phyloP scores from a whole-genome alignment of 2,113 vertebrate genomes.

The Tyrannus savana region DNA sequence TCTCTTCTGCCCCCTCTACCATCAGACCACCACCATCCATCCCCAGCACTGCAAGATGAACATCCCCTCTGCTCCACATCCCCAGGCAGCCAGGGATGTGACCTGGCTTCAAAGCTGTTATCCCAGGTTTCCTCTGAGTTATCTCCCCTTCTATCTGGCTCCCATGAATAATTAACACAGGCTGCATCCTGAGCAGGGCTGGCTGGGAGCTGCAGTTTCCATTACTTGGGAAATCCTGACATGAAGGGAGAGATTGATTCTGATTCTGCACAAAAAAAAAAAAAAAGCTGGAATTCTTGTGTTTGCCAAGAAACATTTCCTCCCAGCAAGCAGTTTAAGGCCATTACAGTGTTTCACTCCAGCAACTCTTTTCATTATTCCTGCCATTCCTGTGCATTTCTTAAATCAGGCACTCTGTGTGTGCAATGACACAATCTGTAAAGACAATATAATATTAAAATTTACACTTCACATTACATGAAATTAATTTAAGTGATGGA shows the following conservation, averaged over 20 bases:
- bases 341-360: neutral
- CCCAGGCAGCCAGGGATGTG: neutral
- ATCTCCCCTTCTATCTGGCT: neutral
- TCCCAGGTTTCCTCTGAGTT: neutral
- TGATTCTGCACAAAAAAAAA: neutral
- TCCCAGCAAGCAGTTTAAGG: neutral
- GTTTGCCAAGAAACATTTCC: neutral
- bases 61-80: neutral
- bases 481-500: neutral
- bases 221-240: constrained; percentile 8
- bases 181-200: neutral
- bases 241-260: neutral
- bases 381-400: neutral
- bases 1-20: neutral
- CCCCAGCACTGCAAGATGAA: accelerated
- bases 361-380: neutral
- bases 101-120: neutral
- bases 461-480: accelerated
- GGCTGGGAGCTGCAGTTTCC: neutral
- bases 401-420: neutral
- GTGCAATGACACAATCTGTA: neutral
- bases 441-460: neutral
- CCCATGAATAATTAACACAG: neutral
- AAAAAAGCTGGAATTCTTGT: neutral
- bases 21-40: neutral